These are phyloP conservation scores for Lottia gigantea DNA, from an alignment of 2,888 invertebrate genomes.

Conservation along the genomic window DNA sequence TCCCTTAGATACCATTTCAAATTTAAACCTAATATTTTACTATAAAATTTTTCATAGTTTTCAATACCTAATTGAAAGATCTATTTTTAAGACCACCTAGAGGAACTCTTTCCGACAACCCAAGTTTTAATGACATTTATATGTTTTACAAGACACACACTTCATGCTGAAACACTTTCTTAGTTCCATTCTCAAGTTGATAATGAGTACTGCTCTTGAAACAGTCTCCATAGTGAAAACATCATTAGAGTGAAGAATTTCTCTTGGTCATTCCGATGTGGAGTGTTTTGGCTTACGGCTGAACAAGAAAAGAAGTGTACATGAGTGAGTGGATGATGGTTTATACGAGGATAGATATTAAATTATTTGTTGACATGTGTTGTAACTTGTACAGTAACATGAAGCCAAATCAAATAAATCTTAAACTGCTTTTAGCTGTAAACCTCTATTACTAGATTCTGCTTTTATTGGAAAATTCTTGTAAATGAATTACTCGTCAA, in stretches of 20 bases:
- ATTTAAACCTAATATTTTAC: too few relatives aligned
- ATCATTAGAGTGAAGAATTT: not conserved
- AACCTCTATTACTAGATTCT: not conserved
- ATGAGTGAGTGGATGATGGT: not conserved
- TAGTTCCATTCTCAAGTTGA: too few relatives aligned
- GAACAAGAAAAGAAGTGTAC: not conserved
- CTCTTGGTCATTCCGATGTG: not conserved
- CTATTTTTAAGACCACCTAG: too few relatives aligned
- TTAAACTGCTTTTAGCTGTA: constrained; percentile 11
- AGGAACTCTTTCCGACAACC: too few relatives aligned
- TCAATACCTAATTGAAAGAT: too few relatives aligned
- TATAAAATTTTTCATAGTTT: too few relatives aligned
- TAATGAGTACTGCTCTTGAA: not conserved
- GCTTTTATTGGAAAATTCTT: constrained; percentile 1
- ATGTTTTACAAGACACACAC: too few relatives aligned
- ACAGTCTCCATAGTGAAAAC: not conserved
- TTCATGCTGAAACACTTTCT: too few relatives aligned
- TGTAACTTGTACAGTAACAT: not conserved
- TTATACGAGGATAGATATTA: not conserved
- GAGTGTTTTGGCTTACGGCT: not conserved
- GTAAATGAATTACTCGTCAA: not conserved
- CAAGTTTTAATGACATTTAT: too few relatives aligned
- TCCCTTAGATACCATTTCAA: too few relatives aligned
- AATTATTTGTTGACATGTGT: constrained; percentile 6
- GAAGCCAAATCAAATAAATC: constrained; percentile 8